Conservation (phyloP, 2,888 invertebrate genomes). For the Chloroclystis v-ata region DNA sequence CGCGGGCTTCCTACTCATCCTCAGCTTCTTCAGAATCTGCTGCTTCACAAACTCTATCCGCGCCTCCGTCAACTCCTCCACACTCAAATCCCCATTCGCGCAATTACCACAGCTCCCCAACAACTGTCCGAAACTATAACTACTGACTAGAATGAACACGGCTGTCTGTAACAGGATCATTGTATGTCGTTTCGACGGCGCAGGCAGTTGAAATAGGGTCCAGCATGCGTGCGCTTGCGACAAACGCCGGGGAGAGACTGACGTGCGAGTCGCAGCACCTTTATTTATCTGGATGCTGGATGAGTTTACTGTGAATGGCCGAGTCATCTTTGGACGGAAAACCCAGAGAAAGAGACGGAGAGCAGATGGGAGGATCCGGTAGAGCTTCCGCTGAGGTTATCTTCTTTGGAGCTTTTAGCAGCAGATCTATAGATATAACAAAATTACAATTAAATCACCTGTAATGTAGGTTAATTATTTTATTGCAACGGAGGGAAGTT, state of each 20-base stretch:
- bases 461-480: no score
- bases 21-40: slow-evolving; percentile 88
- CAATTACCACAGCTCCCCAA: slow-evolving; percentile 61
- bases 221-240: slow-evolving; percentile 54
- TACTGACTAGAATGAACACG: slow-evolving; percentile 56
- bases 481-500: no score
- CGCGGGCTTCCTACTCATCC: slow-evolving; percentile 85
- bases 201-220: slow-evolving; percentile 60
- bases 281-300: slow-evolving; percentile 8
- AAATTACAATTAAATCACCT: no score
- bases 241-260: slow-evolving; percentile 16
- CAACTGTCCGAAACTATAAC: slow-evolving; percentile 50
- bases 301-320: neutral
- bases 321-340: no score
- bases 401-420: no score
- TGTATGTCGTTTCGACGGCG: slow-evolving; percentile 47
- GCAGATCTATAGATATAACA: no score
- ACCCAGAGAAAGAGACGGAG: no score
- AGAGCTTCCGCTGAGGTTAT: no score
- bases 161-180: slow-evolving; percentile 47
- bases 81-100: slow-evolving; percentile 64
- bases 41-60: slow-evolving; percentile 90
- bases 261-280: neutral
- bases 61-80: slow-evolving; percentile 80
- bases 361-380: no score